These are phyloP conservation scores for Amblyteles armatorius DNA, from an alignment of 2,888 invertebrate genomes.

Conservation along the genomic window DNA sequence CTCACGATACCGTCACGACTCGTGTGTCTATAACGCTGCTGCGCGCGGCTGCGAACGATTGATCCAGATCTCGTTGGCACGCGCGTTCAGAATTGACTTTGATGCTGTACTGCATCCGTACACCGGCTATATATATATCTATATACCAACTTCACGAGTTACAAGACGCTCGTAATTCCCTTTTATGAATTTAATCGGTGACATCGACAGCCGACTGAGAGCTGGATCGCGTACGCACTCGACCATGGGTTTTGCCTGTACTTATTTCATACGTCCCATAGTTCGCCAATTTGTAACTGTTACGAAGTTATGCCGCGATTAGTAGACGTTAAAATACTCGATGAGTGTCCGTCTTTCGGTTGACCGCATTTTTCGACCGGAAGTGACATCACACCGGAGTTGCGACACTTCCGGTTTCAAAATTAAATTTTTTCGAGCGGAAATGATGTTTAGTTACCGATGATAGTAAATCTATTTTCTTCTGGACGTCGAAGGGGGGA, in stretches of 20 bases:
- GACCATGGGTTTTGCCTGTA: conserved; percentile 37
- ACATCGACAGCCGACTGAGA: conserved; percentile 44
- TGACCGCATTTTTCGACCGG: neutral
- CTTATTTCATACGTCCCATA: conserved; percentile 21
- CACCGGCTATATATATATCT: neutral
- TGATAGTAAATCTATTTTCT: no score
- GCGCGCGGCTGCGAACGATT: neutral
- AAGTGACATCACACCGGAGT: no score
- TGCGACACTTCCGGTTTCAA: neutral
- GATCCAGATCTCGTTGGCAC: conserved; percentile 50
- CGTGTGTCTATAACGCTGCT: neutral
- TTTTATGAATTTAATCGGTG: conserved; percentile 66
- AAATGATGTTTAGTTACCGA: no score
- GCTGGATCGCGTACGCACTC: neutral
- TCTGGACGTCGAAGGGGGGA: neutral
- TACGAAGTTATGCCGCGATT: conserved; percentile 72
- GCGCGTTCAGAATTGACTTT: conserved; percentile 43
- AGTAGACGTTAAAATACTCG: conserved; percentile 70
- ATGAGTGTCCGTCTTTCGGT: conserved; percentile 36
- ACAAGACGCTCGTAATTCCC: conserved; percentile 62
- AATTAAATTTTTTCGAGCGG: neutral
- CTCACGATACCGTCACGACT: conserved; percentile 40
- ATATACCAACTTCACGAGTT: conserved; percentile 9
- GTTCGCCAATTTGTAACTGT: conserved; percentile 75
- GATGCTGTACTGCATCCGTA: neutral